phyloP scores from a whole-genome alignment of 2,113 vertebrate species.

The Seriola quinqueradiata region DNA sequence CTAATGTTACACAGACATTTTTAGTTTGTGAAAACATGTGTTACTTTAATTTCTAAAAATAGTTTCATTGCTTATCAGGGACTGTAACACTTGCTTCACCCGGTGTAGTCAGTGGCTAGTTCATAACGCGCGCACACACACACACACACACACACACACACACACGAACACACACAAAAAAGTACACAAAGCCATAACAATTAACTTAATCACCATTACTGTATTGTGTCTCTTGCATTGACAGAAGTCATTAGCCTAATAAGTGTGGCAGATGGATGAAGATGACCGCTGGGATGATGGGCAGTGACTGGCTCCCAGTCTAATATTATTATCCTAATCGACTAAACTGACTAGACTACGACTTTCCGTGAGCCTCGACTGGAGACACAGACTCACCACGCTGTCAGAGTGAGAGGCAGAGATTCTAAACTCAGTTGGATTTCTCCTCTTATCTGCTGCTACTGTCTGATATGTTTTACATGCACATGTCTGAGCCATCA shows the following conservation, averaged over 20 bases:
- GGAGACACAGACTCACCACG: background rate
- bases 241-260: constrained; percentile 35
- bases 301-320: constrained; percentile 16
- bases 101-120: constrained; percentile 2
- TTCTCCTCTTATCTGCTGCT: background rate
- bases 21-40: constrained; percentile 23
- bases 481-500: background rate
- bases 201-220: background rate
- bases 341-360: constrained; percentile 13
- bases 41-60: background rate
- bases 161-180: background rate
- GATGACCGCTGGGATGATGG: constrained; percentile 27
- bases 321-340: constrained; percentile 53
- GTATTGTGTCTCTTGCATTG: background rate
- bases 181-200: background rate
- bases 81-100: background rate
- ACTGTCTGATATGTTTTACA: background rate
- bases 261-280: constrained; percentile 18
- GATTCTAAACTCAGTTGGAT: background rate
- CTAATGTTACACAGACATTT: constrained; percentile 23
- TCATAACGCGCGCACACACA: constrained; percentile 1
- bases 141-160: background rate
- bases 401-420: background rate
- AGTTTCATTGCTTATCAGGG: background rate
- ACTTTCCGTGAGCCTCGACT: constrained; percentile 1